Percentiles rank a stretch among this genome's conserved stretches.
Evolutionary conservation across 2,113 vertebrate genomes (phyloP).

Genomic region (Lophius piscatorius): DNA sequence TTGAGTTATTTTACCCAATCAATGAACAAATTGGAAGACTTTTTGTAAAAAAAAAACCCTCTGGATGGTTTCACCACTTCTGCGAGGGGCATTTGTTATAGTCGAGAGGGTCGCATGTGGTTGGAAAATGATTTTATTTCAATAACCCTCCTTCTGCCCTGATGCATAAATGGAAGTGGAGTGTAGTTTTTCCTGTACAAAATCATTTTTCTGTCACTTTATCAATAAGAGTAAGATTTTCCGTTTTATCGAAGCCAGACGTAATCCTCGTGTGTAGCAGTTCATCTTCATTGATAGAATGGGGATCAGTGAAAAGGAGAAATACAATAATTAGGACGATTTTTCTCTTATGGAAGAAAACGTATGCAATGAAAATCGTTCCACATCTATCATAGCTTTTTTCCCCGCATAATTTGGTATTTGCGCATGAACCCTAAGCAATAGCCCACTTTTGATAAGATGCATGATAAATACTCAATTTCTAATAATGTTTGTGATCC

Average conservation of each 20-base stretch:
- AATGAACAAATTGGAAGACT: background rate
- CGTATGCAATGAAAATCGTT: no score
- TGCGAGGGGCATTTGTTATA: slow-evolving; percentile 61
- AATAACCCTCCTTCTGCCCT: background rate
- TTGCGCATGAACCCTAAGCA: no score
- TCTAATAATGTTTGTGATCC: no score
- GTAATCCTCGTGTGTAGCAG: background rate
- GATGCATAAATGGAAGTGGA: no score
- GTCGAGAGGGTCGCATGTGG: slow-evolving; percentile 62
- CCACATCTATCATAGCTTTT: background rate
- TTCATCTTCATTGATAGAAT: slow-evolving; percentile 46
- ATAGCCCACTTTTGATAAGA: no score
- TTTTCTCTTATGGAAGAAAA: slow-evolving; percentile 1
- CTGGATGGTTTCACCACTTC: slow-evolving; percentile 16
- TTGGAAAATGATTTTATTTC: slow-evolving; percentile 28
- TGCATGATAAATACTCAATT: no score
- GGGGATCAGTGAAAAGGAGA: slow-evolving; percentile 42
- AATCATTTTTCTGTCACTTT: background rate
- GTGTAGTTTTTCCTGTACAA: no score
- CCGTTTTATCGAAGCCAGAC: background rate
- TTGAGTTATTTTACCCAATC: accelerated
- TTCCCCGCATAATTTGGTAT: background rate
- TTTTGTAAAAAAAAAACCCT: slow-evolving; percentile 39
- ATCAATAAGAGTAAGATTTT: background rate
- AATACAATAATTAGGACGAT: slow-evolving; percentile 2